These are phyloP conservation scores for Onychomys arenicola DNA, from an alignment of 2,797 vertebrate species.

Conservation along the genomic window DNA sequence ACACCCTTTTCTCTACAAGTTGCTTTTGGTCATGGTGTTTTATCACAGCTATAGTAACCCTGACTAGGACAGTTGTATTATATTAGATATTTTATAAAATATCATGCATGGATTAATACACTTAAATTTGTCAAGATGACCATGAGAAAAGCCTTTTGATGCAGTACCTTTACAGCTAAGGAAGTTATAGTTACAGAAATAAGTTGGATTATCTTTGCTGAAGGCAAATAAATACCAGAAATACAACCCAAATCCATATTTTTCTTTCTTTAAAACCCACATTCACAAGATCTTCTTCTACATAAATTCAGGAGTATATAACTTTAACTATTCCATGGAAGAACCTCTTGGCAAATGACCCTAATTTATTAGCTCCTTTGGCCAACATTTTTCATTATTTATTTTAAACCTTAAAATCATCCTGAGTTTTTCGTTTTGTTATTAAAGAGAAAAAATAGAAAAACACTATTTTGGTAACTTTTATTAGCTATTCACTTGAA, in stretches of 20 bases:
- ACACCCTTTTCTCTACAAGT: not conserved
- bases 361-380: not conserved
- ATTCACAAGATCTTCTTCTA: not conserved
- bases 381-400: not conserved
- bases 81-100: constrained; percentile 20
- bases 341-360: not conserved
- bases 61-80: not conserved
- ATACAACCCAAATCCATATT: not conserved
- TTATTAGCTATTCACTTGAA: not conserved
- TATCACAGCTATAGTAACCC: too few species aligned
- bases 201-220: not conserved
- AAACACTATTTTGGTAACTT: not conserved
- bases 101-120: not conserved
- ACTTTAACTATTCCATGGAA: not conserved
- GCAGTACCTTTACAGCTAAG: not conserved
- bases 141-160: not conserved
- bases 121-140: not conserved
- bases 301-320: not conserved
- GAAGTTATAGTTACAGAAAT: not conserved
- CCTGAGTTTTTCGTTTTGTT: not conserved
- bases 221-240: not conserved
- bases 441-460: not conserved
- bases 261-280: not conserved
- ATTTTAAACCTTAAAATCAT: constrained; percentile 26
- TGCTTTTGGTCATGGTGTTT: not conserved